Base-by-base conservation (phyloP, 1,140 invertebrate genomes). In the Agrilus planipennis region DNA sequence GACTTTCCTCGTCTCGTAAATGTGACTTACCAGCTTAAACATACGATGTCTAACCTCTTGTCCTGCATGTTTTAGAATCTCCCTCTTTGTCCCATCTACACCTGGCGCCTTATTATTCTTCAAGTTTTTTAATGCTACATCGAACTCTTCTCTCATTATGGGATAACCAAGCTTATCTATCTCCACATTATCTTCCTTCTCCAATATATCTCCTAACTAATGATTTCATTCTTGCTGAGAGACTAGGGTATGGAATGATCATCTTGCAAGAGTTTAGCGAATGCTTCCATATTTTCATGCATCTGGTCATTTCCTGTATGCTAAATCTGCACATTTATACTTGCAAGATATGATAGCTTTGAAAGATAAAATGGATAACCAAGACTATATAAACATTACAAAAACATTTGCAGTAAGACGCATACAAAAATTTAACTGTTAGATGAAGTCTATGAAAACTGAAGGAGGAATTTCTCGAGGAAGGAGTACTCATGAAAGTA, bases 211-310 rank as follows among this genome's bases (percentile, higher is more conserved):
- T n/a, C n/a, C n/a, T n/a, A n/a, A n/a, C n/a, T n/a, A n/a, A n/a
- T n/a, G n/a, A n/a, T n/a, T n/a, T n/a, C n/a, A n/a, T n/a, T n/a
- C n/a, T n/a, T n/a, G n/a, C n/a, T n/a, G n/a, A n/a, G n/a, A n/a
- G n/a, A n/a, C n/a, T n/a, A n/a, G n/a, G n/a, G n/a, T n/a, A n/a
- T 64, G 54, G 55, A 15, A 55, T 11, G 18, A 52, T 5, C 60
- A 63, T 45, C 39, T 57, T 1, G 10, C 42, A 10, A 42, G 45
- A 14, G 31, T 63, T 0, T 19, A 51, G 27, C 46, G 54, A 32
- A 65, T 66, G 57, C 39, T 65, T n/a, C 62, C 58, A 2, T 60
- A 51, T 38, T 62, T 65, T 42, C 52, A 63, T 42, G 53, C 61
- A 1, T 44, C 45, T 31, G 59, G 57, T 2, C 60, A 63, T 37